Evolutionary conservation across 2,888 invertebrate genomes (phyloP), one percentile per base, ranked within the genome.

Genomic region (Macroteleia sp.): DNA sequence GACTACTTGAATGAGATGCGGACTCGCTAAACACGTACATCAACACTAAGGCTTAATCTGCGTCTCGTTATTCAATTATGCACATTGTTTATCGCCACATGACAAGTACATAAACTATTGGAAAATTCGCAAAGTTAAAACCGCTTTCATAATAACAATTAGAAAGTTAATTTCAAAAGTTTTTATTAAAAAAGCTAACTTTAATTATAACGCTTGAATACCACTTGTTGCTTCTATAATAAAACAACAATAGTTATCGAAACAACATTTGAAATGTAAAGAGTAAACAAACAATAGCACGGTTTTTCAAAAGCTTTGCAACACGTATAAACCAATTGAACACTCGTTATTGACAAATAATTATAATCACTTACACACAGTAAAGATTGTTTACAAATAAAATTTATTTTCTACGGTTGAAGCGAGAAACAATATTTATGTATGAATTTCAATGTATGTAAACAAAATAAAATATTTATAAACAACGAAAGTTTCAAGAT

Each of bases 221-320:
- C 67, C 67, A 69, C 67, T 48, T 57, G 56, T 67, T 30, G 46
- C 22, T 46, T n/a, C n/a, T n/a, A n/a, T n/a, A n/a, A n/a, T n/a
- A n/a, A n/a, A n/a, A n/a, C n/a, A n/a, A n/a, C n/a, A n/a, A n/a
- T n/a, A n/a, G n/a, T n/a, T n/a, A n/a, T n/a, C n/a, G n/a, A n/a
- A n/a, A n/a, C n/a, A n/a, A n/a, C n/a, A n/a, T n/a, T n/a, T n/a
- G n/a, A n/a, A n/a, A n/a, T n/a, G n/a, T n/a, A n/a, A n/a, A n/a
- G n/a, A n/a, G n/a, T n/a, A n/a, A n/a, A n/a, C n/a, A n/a, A n/a
- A n/a, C n/a, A n/a, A n/a, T n/a, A n/a, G n/a, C n/a, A n/a, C n/a
- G n/a, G n/a, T n/a, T n/a, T n/a, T n/a, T n/a, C n/a, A n/a, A n/a
- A n/a, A n/a, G n/a, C n/a, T n/a, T n/a, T n/a, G n/a, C n/a, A n/a